Evolutionary conservation across 2,888 invertebrate species (phyloP), one percentile per base, ranked within the genome.

Genomic region (Girardia tigrina): DNA sequence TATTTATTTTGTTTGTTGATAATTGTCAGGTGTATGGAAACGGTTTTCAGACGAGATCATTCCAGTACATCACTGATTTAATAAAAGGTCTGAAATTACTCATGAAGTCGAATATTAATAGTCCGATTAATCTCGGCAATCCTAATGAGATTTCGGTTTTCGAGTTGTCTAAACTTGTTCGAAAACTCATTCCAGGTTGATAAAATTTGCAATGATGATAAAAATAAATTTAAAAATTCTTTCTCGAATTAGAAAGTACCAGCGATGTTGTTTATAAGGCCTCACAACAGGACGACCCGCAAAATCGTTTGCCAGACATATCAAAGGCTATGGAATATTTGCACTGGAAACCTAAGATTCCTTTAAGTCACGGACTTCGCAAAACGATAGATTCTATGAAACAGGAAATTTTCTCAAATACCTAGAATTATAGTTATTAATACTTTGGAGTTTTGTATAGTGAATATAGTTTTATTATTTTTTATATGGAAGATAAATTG

Each of bases 41-140:
- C 71, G 87, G 87, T 4, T 80, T 82, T 16, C 87, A 88, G 81
- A 88, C 98, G 0, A 88, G 98, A 75, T 97, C 97, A 0, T 98
- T 98, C 86, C 97, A 97, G 85, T 99, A 95, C 82, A 92, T 99
- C 14, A 90, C 91, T 8, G 98, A 99, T 86, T 87, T 98, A 79
- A 93, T 99, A 0, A 92, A 94, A 81, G 98, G 98, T 0, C 86
- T 98, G 72, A 88, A 95, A 42, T 87, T 89, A 0, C 85, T 99
- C 71, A 98, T 98, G 98, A 89, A 89, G 76, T 91, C 92, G 20
- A 94, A 93, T 86, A 94, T 91, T 83, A 89, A 91, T 0, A 88
- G 88, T 79, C 98, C 98, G 4, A 89, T 98, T 0, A 98, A 98
- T 85, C 86, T 98, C 78, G 98, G 98, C 56, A 99, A 98, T 86